Conservation (phyloP, 2,797 vertebrate species). For the Rhynchonycteris naso region DNA sequence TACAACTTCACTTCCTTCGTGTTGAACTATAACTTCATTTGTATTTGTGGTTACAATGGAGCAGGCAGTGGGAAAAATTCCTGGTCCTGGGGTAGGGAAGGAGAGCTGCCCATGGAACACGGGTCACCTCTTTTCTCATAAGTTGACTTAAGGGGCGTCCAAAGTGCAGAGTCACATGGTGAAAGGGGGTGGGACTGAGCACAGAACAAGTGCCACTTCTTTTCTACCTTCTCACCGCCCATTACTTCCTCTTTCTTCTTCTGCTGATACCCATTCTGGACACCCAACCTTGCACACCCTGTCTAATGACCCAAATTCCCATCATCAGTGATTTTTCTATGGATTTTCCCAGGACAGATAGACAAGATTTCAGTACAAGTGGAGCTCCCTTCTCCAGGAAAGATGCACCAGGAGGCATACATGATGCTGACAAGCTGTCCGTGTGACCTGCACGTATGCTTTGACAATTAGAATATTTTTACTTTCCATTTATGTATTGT, state of each 20-base stretch:
- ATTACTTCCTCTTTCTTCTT: neutral
- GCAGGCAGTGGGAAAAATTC: neutral
- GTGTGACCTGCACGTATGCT: neutral
- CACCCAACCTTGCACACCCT: neutral
- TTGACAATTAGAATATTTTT: neutral
- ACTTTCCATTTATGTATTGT: neutral
- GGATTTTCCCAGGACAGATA: neutral
- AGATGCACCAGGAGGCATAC: neutral
- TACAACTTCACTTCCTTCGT: neutral
- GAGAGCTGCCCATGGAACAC: neutral
- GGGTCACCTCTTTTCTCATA: neutral
- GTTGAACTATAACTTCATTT: conserved; percentile 39
- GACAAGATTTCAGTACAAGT: neutral
- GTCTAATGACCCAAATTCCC: neutral
- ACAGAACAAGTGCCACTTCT: neutral
- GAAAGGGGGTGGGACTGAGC: neutral
- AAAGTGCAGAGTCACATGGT: neutral
- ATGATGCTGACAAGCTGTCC: neutral
- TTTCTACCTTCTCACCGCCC: neutral
- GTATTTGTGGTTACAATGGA: neutral
- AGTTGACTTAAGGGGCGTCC: neutral
- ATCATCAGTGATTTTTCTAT: neutral
- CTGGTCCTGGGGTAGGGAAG: neutral
- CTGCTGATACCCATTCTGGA: neutral
- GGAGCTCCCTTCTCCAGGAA: neutral